These are phyloP conservation scores for Paelopatides confundens DNA, from an alignment of 53 echinoderm and acorn worm species.

Conservation along the genomic window DNA sequence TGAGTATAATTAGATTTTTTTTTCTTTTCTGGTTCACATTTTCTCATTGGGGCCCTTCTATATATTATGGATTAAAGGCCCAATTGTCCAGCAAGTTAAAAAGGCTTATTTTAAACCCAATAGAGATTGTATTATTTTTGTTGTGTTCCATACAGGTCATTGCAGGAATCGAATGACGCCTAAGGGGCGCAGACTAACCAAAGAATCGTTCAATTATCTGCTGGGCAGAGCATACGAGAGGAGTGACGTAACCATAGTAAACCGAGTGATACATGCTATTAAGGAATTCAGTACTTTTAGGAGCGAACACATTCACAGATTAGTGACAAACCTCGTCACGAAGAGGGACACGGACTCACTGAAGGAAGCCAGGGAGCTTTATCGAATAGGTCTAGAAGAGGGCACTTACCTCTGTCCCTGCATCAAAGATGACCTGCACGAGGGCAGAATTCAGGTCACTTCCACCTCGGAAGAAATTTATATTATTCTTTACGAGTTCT, in stretches of 20 bases:
- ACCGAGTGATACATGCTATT: neutral
- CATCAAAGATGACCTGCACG: neutral
- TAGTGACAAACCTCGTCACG: neutral
- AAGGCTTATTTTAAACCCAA: too few species aligned
- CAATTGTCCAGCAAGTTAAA: too few species aligned
- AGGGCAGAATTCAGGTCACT: constrained; percentile 7
- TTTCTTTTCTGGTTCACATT: too few species aligned
- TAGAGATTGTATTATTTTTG: neutral
- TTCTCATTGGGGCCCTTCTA: too few species aligned
- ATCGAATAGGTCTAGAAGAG: neutral
- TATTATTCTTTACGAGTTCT: neutral
- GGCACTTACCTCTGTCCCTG: neutral
- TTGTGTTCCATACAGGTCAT: neutral
- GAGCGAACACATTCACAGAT: neutral
- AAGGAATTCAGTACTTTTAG: neutral
- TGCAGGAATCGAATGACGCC: neutral
- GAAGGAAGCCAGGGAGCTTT: neutral
- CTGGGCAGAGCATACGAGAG: neutral
- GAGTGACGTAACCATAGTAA: neutral
- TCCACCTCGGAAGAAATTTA: neutral
- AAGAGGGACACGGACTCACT: neutral
- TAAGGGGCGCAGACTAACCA: neutral
- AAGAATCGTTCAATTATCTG: constrained; percentile 3
- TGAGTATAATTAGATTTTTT: too few species aligned
- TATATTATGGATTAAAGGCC: too few species aligned